phyloP scores from a whole-genome alignment of 1,140 invertebrate genomes.

The Scaptomyza montana region DNA sequence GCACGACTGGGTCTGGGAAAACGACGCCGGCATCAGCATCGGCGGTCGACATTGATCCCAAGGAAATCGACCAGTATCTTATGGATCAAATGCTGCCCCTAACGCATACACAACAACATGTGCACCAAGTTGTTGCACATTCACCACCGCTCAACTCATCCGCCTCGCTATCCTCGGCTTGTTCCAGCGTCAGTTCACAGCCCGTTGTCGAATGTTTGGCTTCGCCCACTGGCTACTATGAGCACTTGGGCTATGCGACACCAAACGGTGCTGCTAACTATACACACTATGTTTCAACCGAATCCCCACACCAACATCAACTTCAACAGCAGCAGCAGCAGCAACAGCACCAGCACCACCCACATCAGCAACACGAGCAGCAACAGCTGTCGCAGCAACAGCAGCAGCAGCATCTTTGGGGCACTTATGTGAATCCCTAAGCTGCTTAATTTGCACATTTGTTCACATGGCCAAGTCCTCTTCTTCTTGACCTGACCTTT shows the following conservation, averaged over 20 bases:
- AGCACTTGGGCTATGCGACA: slow-evolving; percentile 56
- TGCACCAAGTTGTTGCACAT: slow-evolving; percentile 20
- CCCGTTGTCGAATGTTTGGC: slow-evolving; percentile 57
- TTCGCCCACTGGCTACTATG: slow-evolving; percentile 56
- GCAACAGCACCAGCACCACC: slow-evolving; percentile 46
- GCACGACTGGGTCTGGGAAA: slow-evolving; percentile 36
- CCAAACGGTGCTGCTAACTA: slow-evolving; percentile 32
- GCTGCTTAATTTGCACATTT: slow-evolving; percentile 74
- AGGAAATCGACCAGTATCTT: slow-evolving; percentile 84
- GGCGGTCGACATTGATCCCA: slow-evolving; percentile 78
- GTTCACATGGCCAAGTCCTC: slow-evolving; percentile 26
- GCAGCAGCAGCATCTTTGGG: slow-evolving; percentile 72
- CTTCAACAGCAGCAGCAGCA: slow-evolving; percentile 47
- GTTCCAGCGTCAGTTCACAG: slow-evolving; percentile 72
- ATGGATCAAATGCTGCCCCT: slow-evolving; percentile 83
- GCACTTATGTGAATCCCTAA: slow-evolving; percentile 83
- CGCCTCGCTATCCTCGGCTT: slow-evolving; percentile 71
- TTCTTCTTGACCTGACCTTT: slow-evolving; percentile 37
- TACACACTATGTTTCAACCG: slow-evolving; percentile 32
- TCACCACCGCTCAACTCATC: slow-evolving; percentile 71
- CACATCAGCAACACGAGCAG: slow-evolving; percentile 25
- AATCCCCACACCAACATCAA: slow-evolving; percentile 32
- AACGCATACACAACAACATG: slow-evolving; percentile 47
- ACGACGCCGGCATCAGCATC: slow-evolving; percentile 35
- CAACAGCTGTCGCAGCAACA: slow-evolving; percentile 47